A percentile compares a stretch with the other conserved stretches of the same genome.
phyloP scores from a whole-genome alignment of 2,888 invertebrate species.

The Mesorhabditis sp. region DNA sequence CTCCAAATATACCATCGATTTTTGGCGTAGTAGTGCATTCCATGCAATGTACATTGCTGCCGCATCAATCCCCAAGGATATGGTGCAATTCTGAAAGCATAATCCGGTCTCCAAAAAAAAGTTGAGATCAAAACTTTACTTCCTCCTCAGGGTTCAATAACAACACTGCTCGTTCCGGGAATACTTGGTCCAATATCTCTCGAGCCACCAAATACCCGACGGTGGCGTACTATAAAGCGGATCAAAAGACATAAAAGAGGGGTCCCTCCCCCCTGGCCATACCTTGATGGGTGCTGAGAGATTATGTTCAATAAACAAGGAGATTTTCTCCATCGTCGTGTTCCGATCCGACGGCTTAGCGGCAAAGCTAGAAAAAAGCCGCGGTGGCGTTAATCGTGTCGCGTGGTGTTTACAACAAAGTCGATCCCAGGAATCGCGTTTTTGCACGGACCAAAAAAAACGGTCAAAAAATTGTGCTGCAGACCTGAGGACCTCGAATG shows the following conservation, averaged over 20 bases:
- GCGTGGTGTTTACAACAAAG: no score
- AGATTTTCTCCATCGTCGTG: neutral
- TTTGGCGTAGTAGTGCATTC: slow-evolving; percentile 2
- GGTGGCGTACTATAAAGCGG: neutral
- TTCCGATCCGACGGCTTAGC: slow-evolving; percentile 4
- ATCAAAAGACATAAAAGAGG: neutral
- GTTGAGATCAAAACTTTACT: no score
- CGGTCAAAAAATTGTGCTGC: neutral
- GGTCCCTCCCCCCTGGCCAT: neutral
- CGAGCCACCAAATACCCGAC: neutral
- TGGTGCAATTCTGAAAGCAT: neutral
- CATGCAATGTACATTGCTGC: neutral
- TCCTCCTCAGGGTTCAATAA: no score
- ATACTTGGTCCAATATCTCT: neutral
- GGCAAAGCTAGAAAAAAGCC: neutral
- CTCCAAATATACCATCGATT: neutral
- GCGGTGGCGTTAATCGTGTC: neutral
- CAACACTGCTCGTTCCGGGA: neutral
- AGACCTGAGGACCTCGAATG: neutral
- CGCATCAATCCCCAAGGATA: neutral
- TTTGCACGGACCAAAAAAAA: no score
- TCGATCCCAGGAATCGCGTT: no score
- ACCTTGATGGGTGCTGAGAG: neutral
- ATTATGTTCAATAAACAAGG: neutral
- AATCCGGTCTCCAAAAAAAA: no score